Evolutionary conservation across 2,113 vertebrate genomes (phyloP).

Genomic region (Tragelaphus buxtoni): DNA sequence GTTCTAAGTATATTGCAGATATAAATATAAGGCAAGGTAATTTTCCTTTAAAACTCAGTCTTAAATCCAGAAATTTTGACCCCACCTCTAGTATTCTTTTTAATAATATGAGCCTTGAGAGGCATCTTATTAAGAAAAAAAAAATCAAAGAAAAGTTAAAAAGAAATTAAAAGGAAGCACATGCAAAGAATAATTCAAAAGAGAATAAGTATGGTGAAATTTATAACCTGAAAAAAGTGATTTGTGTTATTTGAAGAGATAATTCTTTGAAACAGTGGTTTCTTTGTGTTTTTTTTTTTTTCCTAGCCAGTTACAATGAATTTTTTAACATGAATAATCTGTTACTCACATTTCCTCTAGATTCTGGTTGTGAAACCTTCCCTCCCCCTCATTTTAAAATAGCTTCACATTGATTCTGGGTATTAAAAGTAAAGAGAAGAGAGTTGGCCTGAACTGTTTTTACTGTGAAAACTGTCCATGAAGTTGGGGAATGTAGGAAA

Average conservation of each 20-base stretch:
- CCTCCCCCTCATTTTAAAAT: not conserved
- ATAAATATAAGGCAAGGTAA: not conserved
- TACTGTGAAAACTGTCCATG: not conserved
- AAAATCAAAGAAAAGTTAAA: not conserved
- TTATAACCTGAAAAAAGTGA: not conserved
- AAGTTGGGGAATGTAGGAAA: not conserved
- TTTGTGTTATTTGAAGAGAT: not conserved
- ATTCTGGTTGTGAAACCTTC: not conserved
- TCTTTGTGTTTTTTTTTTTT: not conserved
- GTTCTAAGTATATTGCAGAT: not conserved
- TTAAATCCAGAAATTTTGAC: not conserved
- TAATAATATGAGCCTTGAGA: not conserved
- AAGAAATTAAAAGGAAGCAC: not conserved
- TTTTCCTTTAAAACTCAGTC: not conserved
- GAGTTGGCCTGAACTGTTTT: not conserved
- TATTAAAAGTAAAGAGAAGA: not conserved
- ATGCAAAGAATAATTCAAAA: not conserved
- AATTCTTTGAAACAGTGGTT: not conserved
- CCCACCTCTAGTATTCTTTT: not conserved
- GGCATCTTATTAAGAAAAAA: not conserved
- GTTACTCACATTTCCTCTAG: not conserved
- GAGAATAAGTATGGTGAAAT: not conserved
- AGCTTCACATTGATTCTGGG: not conserved
- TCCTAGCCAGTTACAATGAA: not conserved
- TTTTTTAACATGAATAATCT: constrained; percentile 5